Evolutionary conservation across 2,797 vertebrate species (phyloP).

Genomic region (Centroberyx gerrardi): DNA sequence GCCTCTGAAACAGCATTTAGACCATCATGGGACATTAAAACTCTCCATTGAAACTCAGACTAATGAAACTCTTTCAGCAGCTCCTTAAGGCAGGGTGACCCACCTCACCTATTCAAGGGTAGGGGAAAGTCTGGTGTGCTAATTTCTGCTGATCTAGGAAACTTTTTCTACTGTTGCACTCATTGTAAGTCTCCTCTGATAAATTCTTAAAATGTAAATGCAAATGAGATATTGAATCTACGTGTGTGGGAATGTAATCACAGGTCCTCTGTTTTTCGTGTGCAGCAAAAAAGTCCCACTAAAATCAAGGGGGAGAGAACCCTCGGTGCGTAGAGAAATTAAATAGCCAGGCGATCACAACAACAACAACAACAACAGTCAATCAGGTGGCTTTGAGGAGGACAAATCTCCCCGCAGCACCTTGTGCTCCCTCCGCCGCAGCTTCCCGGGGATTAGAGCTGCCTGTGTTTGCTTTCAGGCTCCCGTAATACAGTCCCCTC

Average conservation of each 20-base stretch:
- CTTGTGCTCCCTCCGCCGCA: constrained; percentile 53
- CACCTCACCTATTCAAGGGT: no score
- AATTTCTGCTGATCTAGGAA: no score
- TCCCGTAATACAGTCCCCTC: constrained; percentile 42
- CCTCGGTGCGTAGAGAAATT: constrained; percentile 25
- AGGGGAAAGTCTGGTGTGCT: no score
- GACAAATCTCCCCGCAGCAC: constrained; percentile 59
- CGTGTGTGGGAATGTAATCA: constrained; percentile 5
- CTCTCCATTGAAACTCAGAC: no score
- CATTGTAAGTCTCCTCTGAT: no score
- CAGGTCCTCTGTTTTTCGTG: rapidly evolving
- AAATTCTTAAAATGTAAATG: constrained; percentile 18
- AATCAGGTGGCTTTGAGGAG: constrained; percentile 48
- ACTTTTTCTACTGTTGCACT: no score
- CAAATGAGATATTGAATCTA: background rate
- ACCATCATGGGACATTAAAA: no score
- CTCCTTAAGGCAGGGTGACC: no score
- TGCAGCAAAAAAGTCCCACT: background rate
- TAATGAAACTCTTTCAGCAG: no score
- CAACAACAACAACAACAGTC: constrained; percentile 38
- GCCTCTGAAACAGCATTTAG: no score
- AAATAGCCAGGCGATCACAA: constrained; percentile 44
- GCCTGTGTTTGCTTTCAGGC: constrained; percentile 61
- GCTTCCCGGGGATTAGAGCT: constrained; percentile 63
- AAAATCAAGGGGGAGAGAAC: no score